Evolutionary conservation across 2,888 invertebrate genomes (phyloP).

Genomic region (Phymatocera aterrima): DNA sequence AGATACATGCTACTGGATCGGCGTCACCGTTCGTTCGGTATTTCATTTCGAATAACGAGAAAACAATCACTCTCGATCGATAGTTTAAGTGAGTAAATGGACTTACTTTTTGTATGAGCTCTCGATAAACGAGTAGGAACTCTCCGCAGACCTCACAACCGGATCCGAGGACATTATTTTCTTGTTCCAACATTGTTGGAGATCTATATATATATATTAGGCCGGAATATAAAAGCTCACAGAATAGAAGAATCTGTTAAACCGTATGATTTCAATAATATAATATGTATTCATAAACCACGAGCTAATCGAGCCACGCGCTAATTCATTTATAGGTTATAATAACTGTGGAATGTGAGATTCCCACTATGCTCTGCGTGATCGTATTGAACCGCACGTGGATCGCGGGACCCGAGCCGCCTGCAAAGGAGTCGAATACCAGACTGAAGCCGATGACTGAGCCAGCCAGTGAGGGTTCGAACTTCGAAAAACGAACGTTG

Average conservation of each 20-base stretch:
- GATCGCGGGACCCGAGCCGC: constrained; percentile 12
- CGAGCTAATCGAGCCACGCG: too few species aligned
- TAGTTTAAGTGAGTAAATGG: constrained; percentile 49
- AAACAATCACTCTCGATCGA: background rate
- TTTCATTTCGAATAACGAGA: background rate
- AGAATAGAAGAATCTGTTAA: too few species aligned
- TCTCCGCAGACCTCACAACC: constrained; percentile 86
- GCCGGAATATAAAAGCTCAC: too few species aligned
- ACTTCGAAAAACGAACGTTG: constrained; percentile 21
- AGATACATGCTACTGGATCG: too few species aligned
- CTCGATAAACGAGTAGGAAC: constrained; percentile 83
- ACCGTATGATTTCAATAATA: too few species aligned
- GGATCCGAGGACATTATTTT: constrained; percentile 77
- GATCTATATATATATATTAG: too few species aligned
- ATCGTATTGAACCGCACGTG: background rate
- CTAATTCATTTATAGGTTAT: too few species aligned
- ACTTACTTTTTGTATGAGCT: constrained; percentile 84
- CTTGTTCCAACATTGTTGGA: constrained; percentile 84
- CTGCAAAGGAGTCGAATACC: constrained; percentile 42
- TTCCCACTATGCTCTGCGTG: background rate
- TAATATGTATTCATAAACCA: too few species aligned
- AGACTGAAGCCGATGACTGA: constrained; percentile 29
- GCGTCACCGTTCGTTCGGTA: background rate
- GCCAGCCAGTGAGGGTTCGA: too few species aligned
- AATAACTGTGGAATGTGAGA: background rate